Conservation (phyloP, 2,888 invertebrate genomes). For the Phengaris alcon region DNA sequence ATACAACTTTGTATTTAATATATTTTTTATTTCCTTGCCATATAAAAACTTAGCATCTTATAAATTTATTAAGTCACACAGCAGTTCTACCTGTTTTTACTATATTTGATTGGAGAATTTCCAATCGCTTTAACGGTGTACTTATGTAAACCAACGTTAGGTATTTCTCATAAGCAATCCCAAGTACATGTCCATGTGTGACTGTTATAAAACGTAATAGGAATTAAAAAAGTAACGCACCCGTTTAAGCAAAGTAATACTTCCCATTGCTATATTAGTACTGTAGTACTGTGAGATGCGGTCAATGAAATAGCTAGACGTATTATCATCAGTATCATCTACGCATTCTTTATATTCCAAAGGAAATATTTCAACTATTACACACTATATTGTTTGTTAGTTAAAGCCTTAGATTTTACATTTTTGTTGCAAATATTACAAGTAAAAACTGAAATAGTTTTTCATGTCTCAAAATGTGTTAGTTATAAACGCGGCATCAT, state of each 20-base stretch:
- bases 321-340: neutral
- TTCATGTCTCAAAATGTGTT: no score
- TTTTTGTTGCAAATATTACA: no score
- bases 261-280: slow-evolving; percentile 16
- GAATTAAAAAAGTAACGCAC: slow-evolving; percentile 38
- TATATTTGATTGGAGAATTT: slow-evolving; percentile 8
- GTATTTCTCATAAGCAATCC: slow-evolving; percentile 43
- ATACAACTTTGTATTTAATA: neutral
- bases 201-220: slow-evolving; percentile 35
- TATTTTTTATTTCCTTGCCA: neutral
- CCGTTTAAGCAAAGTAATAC: slow-evolving; percentile 37
- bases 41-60: neutral
- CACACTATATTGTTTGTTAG: no score
- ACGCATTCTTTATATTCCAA: neutral
- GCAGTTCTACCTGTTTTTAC: slow-evolving; percentile 5
- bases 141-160: slow-evolving; percentile 34
- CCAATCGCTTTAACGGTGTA: slow-evolving; percentile 21
- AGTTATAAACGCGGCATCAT: no score
- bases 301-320: neutral
- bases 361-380: neutral
- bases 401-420: no score
- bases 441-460: no score
- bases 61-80: slow-evolving; percentile 12
- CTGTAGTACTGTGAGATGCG: neutral
- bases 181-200: slow-evolving; percentile 44